phyloP scores from a whole-genome alignment of 2,797 vertebrate genomes.

The Anisognathus igniventris region DNA sequence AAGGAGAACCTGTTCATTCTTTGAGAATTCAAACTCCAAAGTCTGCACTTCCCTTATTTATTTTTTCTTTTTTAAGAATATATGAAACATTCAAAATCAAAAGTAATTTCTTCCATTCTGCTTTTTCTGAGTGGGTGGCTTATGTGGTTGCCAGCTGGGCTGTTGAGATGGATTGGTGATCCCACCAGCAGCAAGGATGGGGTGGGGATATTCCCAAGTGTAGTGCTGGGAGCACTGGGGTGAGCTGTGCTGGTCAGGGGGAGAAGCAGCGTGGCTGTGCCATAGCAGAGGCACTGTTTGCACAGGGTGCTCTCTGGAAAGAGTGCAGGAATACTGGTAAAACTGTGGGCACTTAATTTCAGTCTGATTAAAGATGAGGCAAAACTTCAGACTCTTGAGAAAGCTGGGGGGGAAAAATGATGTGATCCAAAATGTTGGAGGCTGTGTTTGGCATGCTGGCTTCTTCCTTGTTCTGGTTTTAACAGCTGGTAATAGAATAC shows the following conservation, averaged over 20 bases:
- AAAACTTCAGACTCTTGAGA: background rate
- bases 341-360: background rate
- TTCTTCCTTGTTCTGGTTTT: background rate
- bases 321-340: background rate
- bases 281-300: background rate
- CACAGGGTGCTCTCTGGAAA: background rate
- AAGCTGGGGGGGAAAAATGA: rapidly evolving
- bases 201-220: rapidly evolving
- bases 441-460: rapidly evolving
- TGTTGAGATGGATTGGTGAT: background rate
- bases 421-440: background rate
- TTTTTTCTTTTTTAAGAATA: no score
- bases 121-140: background rate
- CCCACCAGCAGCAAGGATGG: background rate
- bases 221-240: rapidly evolving
- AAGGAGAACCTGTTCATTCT: background rate
- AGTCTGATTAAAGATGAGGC: background rate
- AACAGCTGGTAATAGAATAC: background rate
- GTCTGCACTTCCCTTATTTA: background rate
- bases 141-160: background rate
- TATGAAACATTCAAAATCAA: background rate
- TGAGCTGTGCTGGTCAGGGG: background rate
- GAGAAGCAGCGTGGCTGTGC: background rate
- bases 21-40: background rate
- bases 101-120: background rate